Base-by-base conservation (phyloP, 2,888 invertebrate genomes). In the Uloborus plumipes region DNA sequence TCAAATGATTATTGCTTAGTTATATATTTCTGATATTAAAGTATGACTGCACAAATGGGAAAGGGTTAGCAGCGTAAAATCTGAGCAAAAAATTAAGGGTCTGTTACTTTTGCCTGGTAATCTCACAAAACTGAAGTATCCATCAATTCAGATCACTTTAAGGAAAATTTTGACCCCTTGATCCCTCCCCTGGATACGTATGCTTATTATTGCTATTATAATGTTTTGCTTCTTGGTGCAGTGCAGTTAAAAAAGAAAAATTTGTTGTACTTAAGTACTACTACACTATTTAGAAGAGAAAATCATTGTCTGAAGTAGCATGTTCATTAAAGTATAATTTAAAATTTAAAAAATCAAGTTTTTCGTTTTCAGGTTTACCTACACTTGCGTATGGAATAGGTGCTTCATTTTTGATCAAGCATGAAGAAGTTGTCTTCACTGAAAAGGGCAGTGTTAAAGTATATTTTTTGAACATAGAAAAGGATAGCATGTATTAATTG, bases 341-440 rank as follows among this genome's bases (percentile, higher is more conserved):
- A 22, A 2, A 26, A 26, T 2, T 3, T 3, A 26, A 26, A 26
- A 26, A 26, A 3, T 26, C 26, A 26, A 14, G 59, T 39, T 55
- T 72, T 64, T 15, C 65, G 86, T 85, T 89, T 91, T 53, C 89
- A 97, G 97, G 97, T 87, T 92, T 98, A 86, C 98, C 98, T 65
- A 95, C 95, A 88, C 89, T 98, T 77, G 92, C 95, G 72, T 98
- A 98, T 90, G 98, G 98, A 64, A 89, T 97, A 71, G 95, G 95
- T 50, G 96, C 97, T 26, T 93, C 92, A 73, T 92, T 92, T 86
- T 90, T 98, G 83, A 95, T 97, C 84, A 92, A 90, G 85, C 95
- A 95, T 88, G 90, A 90, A 78, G 97, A 98, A 91, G 90, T 92
- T 66, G 95, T 97, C 3, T 88, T 91, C 77, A 95, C 94, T 16